Conservation (phyloP, 2,797 vertebrate genomes). For the Cryptoprocta ferox region DNA sequence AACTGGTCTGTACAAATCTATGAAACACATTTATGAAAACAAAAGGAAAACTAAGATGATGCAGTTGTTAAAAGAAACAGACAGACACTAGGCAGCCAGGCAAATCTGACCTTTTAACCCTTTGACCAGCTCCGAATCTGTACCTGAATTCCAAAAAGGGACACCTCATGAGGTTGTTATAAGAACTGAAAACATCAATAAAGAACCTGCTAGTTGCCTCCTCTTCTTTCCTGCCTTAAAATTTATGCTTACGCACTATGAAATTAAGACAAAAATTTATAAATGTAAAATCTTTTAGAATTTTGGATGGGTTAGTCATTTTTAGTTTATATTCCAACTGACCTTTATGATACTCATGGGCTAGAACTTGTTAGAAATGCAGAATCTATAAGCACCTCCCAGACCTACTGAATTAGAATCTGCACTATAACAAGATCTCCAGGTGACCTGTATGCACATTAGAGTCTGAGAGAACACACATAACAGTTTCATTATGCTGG, state of each 20-base stretch:
- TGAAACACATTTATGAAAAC: not conserved
- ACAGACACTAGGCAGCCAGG: not conserved
- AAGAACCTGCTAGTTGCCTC: not conserved
- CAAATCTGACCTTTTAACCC: not conserved
- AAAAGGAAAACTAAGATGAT: not conserved
- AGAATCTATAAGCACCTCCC: not conserved
- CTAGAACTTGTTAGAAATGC: not conserved
- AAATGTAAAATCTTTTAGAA: not conserved
- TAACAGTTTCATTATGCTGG: not conserved
- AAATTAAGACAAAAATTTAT: not conserved
- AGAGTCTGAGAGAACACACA: not conserved
- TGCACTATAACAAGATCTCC: not conserved
- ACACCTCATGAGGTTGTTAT: not conserved
- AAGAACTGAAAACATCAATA: not conserved
- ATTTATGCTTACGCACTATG: not conserved
- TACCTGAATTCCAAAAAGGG: not conserved
- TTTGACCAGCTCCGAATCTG: not conserved
- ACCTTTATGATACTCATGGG: not conserved
- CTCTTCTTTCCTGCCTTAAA: not conserved
- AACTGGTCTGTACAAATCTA: not conserved
- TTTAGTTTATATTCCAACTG: not conserved
- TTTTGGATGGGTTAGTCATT: not conserved
- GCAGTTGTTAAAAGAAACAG: not conserved
- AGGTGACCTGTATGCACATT: not conserved
- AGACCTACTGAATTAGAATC: not conserved